These are phyloP conservation scores for Melanerpes formicivorus DNA, from an alignment of 2,113 vertebrate species.

Conservation along the genomic window DNA sequence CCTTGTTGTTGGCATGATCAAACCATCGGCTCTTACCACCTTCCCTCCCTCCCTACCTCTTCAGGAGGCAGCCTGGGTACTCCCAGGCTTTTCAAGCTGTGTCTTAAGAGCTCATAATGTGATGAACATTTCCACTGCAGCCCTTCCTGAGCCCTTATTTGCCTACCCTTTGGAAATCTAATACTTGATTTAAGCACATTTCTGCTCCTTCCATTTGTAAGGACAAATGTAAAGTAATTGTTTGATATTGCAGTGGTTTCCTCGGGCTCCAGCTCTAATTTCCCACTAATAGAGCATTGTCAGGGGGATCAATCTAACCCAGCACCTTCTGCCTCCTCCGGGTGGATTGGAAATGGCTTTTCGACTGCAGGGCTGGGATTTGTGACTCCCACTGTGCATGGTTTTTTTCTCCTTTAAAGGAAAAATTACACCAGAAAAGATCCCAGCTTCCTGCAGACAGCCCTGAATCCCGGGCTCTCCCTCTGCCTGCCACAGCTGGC, in stretches of 20 bases:
- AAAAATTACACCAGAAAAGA: slow-evolving; percentile 37
- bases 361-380: slow-evolving; percentile 18
- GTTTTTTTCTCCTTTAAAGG: slow-evolving; percentile 49
- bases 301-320: slow-evolving; percentile 51
- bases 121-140: background rate
- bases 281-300: slow-evolving; percentile 43
- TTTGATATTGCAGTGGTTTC: slow-evolving; percentile 50
- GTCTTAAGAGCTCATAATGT: slow-evolving; percentile 3
- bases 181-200: slow-evolving; percentile 46
- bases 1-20: accelerated
- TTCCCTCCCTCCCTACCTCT: background rate
- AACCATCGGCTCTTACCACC: background rate
- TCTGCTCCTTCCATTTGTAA: slow-evolving; percentile 48
- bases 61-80: background rate
- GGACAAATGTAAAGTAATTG: slow-evolving; percentile 66
- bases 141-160: slow-evolving; percentile 26
- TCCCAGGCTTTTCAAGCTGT: background rate
- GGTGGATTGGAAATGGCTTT: slow-evolving; percentile 53
- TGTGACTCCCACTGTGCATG: background rate
- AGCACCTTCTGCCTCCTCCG: slow-evolving; percentile 51
- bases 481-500: background rate
- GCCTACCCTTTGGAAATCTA: slow-evolving; percentile 45
- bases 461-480: background rate
- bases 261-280: slow-evolving; percentile 56
- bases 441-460: background rate